Base-by-base conservation (phyloP, 2,797 vertebrate genomes). In the Parotocinclus haroldoi region DNA sequence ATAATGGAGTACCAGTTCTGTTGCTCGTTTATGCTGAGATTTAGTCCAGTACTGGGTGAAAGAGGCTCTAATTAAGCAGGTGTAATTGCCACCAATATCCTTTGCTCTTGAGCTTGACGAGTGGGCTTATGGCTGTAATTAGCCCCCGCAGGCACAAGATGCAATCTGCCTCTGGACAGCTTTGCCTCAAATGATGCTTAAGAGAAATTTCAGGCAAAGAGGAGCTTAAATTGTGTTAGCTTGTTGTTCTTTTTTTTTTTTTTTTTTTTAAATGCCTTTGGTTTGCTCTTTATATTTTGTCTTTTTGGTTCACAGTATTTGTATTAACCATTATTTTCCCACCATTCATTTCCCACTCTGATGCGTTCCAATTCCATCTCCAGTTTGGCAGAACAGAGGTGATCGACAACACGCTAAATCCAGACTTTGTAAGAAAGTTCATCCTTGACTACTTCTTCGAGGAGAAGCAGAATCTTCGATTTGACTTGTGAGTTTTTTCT, bases 391-490 rank as follows among this genome's bases (percentile, higher is more conserved):
- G 95, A 73, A 98, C 96, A 0, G 95, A 98, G 79, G 93, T 96
- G 81, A 98, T 98, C 9, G 93, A 96, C 88, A 98, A 98, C 87
- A 93, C 94, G 0, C 85, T 97, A 63, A 95, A 97, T 81, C 96
- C 96, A 0, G 96, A 98, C 81, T 98, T 98, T 58, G 93, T 98
- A 62, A 90, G 92, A 78, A 98, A 98, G 80, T 98, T 96, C 73
- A 93, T 98, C 63, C 87, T 97, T 36, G 93, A 98, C 83, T 98
- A 96, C 83, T 96, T 94, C 85, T 98, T 98, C 40, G 96, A 98
- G 86, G 95, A 98, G 87, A 95, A 95, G 78, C 96, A 98, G 87
- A 96, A 89, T 73, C 92, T 98, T 54, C 95, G 96, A 73, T 96
- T 98, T 12, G 96, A 98, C 86, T 87, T 98, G 95, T 98, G 82